phyloP scores from a whole-genome alignment of 1,140 invertebrate species.

The Zaprionus ornatus region DNA sequence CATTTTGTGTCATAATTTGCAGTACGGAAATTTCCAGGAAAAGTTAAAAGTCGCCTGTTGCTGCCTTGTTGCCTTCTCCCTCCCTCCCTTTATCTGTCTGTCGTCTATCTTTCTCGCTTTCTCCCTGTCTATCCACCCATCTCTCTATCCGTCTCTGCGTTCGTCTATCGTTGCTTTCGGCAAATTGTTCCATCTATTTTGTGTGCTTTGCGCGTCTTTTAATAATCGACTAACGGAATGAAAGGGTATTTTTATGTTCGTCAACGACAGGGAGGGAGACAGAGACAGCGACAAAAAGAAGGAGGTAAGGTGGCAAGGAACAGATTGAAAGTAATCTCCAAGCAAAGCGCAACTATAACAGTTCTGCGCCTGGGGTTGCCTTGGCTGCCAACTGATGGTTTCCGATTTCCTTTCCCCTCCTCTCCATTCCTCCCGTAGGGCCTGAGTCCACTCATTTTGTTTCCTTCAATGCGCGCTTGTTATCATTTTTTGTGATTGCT shows the following conservation, averaged over 20 bases:
- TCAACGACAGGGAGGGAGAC: neutral
- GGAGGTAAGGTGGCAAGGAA: neutral
- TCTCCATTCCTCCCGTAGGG: neutral
- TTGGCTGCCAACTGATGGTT: neutral
- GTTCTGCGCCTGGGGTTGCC: neutral
- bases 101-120: neutral
- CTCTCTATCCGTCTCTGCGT: neutral
- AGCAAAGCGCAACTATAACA: conserved; percentile 24
- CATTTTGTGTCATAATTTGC: neutral
- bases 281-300: neutral
- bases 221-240: conserved; percentile 17
- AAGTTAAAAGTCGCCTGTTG: neutral
- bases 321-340: conserved; percentile 13
- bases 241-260: conserved; percentile 1
- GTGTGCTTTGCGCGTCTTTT: neutral
- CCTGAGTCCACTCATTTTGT: neutral
- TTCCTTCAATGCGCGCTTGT: neutral
- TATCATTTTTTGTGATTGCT: conserved; percentile 8
- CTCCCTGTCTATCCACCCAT: neutral
- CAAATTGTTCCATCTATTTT: neutral
- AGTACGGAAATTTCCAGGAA: neutral
- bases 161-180: neutral
- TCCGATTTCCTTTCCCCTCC: neutral
- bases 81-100: neutral
- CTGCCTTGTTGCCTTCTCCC: neutral